Percentiles rank a stretch among this genome's conserved stretches.
Conservation (phyloP, 2,888 invertebrate genomes). For the Drosophila picticornis region DNA sequence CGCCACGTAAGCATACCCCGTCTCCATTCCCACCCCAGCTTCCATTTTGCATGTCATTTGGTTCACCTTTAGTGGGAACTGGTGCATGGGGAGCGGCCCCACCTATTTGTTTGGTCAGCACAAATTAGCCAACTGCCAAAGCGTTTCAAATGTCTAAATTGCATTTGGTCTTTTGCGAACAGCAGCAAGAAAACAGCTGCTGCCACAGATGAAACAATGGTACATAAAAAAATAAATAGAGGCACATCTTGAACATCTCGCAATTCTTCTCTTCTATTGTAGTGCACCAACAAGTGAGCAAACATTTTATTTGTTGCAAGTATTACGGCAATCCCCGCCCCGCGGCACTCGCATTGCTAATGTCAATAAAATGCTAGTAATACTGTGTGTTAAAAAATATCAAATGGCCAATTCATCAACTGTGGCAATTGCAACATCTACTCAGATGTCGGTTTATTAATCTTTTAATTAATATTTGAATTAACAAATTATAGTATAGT, state of each 20-base stretch:
- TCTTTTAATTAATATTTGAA: conserved; percentile 80
- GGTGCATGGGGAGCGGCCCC: conserved; percentile 59
- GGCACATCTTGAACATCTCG: conserved; percentile 19
- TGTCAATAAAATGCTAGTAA: conserved; percentile 56
- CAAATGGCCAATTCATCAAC: conserved; percentile 63
- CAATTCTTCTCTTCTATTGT: conserved; percentile 30
- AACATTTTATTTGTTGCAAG: conserved; percentile 21
- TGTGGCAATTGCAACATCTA: conserved; percentile 66
- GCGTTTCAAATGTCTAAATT: conserved; percentile 57
- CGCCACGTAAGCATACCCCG: background rate
- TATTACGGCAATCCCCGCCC: conserved; percentile 51
- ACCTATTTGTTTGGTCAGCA: conserved; percentile 30
- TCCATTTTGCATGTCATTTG: conserved; percentile 49
- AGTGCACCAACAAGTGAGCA: conserved; percentile 50
- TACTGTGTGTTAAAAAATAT: conserved; percentile 1
- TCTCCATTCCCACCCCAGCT: background rate
- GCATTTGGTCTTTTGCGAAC: conserved; percentile 29
- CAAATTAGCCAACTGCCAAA: conserved; percentile 50
- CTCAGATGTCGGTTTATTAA: conserved; percentile 54
- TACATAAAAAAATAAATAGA: conserved; percentile 35
- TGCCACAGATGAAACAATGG: conserved; percentile 34
- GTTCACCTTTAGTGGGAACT: conserved; percentile 64
- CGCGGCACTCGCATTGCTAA: conserved; percentile 54
- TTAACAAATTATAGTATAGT: conserved; percentile 67
- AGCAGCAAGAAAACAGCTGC: conserved; percentile 24